These are phyloP conservation scores for Nyleta sp. DNA, from an alignment of 2,888 invertebrate genomes.

Conservation along the genomic window DNA sequence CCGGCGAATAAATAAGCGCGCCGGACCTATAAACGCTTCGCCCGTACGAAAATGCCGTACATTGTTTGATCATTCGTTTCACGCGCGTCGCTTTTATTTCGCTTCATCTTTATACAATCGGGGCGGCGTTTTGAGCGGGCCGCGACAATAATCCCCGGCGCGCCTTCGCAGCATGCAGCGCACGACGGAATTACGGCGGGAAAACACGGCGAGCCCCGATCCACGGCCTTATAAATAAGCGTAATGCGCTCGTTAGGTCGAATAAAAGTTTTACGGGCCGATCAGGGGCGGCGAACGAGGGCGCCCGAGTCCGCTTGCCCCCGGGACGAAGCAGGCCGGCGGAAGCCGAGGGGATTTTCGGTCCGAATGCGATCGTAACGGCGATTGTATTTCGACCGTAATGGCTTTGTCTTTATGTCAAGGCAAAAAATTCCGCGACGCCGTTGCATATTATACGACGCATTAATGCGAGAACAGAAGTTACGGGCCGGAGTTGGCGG, in stretches of 20 bases:
- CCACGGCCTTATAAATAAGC: constrained; percentile 75
- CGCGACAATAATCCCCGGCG: constrained; percentile 68
- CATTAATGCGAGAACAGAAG: constrained; percentile 58
- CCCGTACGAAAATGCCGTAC: not conserved
- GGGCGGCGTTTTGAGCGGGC: constrained; percentile 49
- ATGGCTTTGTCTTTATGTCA: constrained; percentile 63
- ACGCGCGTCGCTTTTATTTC: constrained; percentile 52
- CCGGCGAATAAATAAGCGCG: constrained; percentile 10
- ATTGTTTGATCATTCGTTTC: constrained; percentile 58
- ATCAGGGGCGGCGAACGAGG: constrained; percentile 67
- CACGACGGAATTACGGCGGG: constrained; percentile 69
- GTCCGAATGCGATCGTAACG: constrained; percentile 60
- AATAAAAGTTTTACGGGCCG: constrained; percentile 78
- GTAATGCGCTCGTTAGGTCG: constrained; percentile 77
- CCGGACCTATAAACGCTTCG: not conserved
- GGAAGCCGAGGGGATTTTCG: constrained; percentile 61
- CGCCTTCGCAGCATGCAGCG: constrained; percentile 62
- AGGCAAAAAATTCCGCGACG: constrained; percentile 59
- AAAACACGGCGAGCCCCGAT: constrained; percentile 72
- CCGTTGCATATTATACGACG: constrained; percentile 61
- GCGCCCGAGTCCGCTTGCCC: no score
- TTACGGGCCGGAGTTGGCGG: constrained; percentile 34
- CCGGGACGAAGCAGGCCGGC: constrained; percentile 55
- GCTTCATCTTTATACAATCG: constrained; percentile 54
- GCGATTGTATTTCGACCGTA: constrained; percentile 63